These are phyloP conservation scores for Adoxophyes honmai DNA, from an alignment of 1,140 invertebrate species.

Conservation along the genomic window DNA sequence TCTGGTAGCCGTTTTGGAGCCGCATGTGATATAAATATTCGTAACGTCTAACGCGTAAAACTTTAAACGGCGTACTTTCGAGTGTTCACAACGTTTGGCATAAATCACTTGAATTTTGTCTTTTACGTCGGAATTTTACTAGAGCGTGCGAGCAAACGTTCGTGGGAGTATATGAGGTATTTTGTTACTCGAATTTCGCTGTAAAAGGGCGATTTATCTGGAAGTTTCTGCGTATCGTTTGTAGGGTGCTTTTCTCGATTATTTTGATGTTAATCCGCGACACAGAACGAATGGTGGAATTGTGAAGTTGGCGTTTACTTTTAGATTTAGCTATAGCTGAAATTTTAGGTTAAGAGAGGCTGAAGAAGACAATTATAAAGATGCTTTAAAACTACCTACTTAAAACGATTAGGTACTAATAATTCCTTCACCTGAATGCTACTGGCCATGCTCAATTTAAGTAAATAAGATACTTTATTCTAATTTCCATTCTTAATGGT, in stretches of 20 bases:
- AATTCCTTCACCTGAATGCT: too few relatives aligned
- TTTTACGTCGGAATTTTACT: slow-evolving; percentile 4
- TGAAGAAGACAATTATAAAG: too few relatives aligned
- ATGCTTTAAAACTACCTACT: too few relatives aligned
- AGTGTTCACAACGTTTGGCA: slow-evolving; percentile 5
- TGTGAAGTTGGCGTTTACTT: too few relatives aligned
- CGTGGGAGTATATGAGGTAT: neutral
- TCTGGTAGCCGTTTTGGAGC: neutral
- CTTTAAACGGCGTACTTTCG: slow-evolving; percentile 14
- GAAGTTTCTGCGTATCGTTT: neutral
- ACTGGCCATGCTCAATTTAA: too few relatives aligned
- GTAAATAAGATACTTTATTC: too few relatives aligned
- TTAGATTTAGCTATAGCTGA: too few relatives aligned
- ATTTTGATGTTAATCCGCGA: neutral
- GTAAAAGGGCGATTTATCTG: neutral
- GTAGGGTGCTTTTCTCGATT: neutral
- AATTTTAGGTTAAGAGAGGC: too few relatives aligned
- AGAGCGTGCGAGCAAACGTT: neutral
- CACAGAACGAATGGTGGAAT: too few relatives aligned
- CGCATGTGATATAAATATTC: slow-evolving; percentile 10
- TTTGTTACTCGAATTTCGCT: neutral
- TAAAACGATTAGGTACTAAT: too few relatives aligned
- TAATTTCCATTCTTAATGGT: too few relatives aligned
- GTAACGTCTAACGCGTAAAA: slow-evolving; percentile 13
- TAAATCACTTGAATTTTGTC: slow-evolving; percentile 13